Evolutionary conservation across 2,888 invertebrate genomes (phyloP).

Genomic region (Drosophila parthenogenetica): DNA sequence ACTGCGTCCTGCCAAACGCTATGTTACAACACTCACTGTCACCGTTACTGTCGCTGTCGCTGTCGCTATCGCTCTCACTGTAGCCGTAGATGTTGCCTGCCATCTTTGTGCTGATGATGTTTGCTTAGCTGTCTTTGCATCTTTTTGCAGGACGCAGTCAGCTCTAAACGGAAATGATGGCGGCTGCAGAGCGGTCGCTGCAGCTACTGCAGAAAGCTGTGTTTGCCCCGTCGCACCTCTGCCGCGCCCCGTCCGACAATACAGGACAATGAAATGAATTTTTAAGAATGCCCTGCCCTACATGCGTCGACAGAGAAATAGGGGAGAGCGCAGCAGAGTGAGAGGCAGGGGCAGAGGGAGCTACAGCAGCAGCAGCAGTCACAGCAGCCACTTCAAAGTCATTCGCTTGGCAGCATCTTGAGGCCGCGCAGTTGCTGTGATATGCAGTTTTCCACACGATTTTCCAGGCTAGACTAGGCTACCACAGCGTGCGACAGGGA

Average conservation of each 20-base stretch:
- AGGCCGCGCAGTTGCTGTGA: conserved; percentile 62
- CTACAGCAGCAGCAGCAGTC: conserved; percentile 12
- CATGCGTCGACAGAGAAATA: conserved; percentile 49
- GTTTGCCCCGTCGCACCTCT: conserved; percentile 64
- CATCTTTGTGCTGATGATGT: conserved; percentile 81
- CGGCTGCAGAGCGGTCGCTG: conserved; percentile 65
- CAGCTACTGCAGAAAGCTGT: conserved; percentile 69
- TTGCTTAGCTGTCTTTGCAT: conserved; percentile 82
- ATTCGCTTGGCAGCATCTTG: conserved; percentile 73
- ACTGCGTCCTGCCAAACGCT: conserved; percentile 30
- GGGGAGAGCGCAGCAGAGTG: not conserved
- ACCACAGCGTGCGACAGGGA: conserved; percentile 12
- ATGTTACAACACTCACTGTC: conserved; percentile 29
- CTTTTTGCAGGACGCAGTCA: conserved; percentile 73
- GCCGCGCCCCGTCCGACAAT: conserved; percentile 69
- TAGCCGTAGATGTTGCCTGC: conserved; percentile 45
- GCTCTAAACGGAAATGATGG: conserved; percentile 81
- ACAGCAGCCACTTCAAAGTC: conserved; percentile 75
- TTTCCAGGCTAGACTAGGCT: conserved; percentile 36
- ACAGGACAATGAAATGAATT: conserved; percentile 81
- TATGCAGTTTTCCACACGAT: conserved; percentile 70
- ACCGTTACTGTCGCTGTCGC: conserved; percentile 23
- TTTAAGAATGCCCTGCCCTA: conserved; percentile 78
- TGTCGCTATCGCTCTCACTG: conserved; percentile 2
- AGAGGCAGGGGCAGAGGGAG: not conserved